Conservation (phyloP, 2,113 vertebrate genomes). For the Ageneiosus marmoratus region DNA sequence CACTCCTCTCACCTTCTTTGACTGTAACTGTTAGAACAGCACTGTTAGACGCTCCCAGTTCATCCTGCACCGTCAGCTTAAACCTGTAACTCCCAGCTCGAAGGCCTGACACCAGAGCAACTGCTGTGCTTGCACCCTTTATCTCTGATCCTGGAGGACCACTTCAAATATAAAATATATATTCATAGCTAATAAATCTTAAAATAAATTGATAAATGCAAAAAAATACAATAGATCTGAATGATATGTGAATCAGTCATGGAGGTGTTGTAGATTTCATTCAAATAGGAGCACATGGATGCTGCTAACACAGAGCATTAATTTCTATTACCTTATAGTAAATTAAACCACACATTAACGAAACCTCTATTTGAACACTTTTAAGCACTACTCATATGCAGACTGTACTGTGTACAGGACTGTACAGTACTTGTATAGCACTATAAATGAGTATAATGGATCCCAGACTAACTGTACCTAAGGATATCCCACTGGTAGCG, state of each 20-base stretch:
- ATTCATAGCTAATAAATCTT: neutral
- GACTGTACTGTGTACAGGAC: neutral
- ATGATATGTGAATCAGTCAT: neutral
- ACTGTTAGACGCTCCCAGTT: constrained; percentile 77
- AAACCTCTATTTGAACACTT: neutral
- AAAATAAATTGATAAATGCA: neutral
- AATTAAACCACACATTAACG: neutral
- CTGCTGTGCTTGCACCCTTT: constrained; percentile 69
- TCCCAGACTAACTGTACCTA: constrained; percentile 70
- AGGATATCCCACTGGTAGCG: constrained; percentile 79
- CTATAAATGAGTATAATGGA: neutral
- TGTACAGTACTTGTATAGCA: no score
- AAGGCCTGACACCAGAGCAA: constrained; percentile 77
- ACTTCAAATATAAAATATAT: constrained; percentile 64
- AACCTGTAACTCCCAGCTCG: constrained; percentile 79
- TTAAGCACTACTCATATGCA: neutral
- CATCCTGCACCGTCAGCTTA: constrained; percentile 80
- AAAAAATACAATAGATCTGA: neutral
- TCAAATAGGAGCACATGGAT: neutral
- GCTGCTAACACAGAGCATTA: neutral
- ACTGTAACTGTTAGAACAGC: constrained; percentile 73
- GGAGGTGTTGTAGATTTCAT: neutral
- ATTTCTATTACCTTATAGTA: neutral
- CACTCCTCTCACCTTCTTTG: constrained; percentile 77
- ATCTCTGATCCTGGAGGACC: constrained; percentile 77